Conservation (phyloP, 2,113 vertebrate species). For the Sigmodon hispidus region DNA sequence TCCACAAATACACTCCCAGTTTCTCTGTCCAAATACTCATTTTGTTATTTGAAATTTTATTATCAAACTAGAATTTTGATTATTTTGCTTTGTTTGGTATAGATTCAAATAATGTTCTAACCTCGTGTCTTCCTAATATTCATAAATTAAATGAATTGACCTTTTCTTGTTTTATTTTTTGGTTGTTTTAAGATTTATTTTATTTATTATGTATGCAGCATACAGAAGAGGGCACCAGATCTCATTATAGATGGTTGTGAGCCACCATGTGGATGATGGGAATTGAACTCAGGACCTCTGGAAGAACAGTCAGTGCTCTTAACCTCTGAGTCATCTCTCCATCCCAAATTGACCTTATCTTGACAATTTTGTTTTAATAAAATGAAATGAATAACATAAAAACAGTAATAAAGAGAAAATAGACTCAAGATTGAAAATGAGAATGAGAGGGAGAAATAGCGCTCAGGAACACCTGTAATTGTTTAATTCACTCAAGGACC, state of each 20-base stretch:
- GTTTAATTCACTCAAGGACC: not conserved
- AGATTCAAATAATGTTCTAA: not conserved
- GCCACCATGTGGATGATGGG: too few species aligned
- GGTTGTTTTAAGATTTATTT: too few species aligned
- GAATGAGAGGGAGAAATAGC: not conserved
- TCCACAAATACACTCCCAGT: not conserved
- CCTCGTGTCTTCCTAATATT: not conserved
- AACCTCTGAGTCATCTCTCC: too few species aligned
- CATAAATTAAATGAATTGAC: constrained; percentile 1
- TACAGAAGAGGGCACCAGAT: too few species aligned
- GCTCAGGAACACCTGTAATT: not conserved
- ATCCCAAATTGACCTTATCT: not conserved
- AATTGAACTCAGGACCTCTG: too few species aligned
- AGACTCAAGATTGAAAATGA: not conserved
- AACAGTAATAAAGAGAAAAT: constrained; percentile 3
- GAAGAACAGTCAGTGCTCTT: too few species aligned
- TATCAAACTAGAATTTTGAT: constrained; percentile 35
- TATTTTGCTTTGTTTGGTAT: not conserved
- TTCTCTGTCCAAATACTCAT: not conserved
- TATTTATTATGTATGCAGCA: too few species aligned
- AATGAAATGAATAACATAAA: constrained; percentile 27
- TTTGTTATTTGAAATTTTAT: constrained; percentile 48
- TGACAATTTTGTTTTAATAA: constrained; percentile 24
- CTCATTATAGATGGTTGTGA: too few species aligned
- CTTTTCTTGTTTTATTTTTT: constrained; percentile 11